phyloP scores from a whole-genome alignment of 2,797 vertebrate genomes.

The Bucorvus abyssinicus region DNA sequence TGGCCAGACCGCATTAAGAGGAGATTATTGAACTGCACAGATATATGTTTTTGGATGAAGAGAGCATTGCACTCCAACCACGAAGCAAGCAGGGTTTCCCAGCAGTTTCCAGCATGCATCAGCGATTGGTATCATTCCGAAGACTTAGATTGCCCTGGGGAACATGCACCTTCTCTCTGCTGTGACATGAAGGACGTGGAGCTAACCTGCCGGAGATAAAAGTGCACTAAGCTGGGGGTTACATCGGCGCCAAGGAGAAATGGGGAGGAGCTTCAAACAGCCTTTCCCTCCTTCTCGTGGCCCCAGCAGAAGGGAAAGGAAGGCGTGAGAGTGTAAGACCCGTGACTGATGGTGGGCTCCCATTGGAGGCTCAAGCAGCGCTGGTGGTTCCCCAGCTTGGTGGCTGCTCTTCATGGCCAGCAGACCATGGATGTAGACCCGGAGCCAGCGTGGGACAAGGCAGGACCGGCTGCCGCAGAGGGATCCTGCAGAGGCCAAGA shows the following conservation, averaged over 20 bases:
- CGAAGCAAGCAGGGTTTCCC: not conserved
- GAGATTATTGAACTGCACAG: not conserved
- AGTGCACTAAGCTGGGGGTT: not conserved
- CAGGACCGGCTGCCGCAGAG: not conserved
- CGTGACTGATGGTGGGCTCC: not conserved
- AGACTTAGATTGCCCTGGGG: not conserved
- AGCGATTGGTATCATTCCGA: not conserved
- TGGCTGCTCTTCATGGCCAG: not conserved
- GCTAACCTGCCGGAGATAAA: not conserved
- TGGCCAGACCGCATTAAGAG: not conserved
- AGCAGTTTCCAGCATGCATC: not conserved
- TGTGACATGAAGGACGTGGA: rapidly evolving
- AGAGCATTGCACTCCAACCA: not conserved
- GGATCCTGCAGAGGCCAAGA: not conserved
- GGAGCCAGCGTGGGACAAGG: not conserved
- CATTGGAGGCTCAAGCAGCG: not conserved
- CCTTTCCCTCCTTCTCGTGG: not conserved
- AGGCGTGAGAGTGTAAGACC: rapidly evolving
- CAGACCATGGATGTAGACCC: not conserved
- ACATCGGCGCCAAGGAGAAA: not conserved
- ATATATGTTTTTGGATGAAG: not conserved
- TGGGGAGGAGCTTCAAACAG: not conserved
- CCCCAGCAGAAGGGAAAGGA: not conserved
- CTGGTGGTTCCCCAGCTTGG: not conserved
- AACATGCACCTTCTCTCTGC: not conserved